A percentile compares a stretch with the other conserved stretches of the same genome.
phyloP scores from a whole-genome alignment of 2,888 invertebrate genomes.

The Petrophora chlorosata region DNA sequence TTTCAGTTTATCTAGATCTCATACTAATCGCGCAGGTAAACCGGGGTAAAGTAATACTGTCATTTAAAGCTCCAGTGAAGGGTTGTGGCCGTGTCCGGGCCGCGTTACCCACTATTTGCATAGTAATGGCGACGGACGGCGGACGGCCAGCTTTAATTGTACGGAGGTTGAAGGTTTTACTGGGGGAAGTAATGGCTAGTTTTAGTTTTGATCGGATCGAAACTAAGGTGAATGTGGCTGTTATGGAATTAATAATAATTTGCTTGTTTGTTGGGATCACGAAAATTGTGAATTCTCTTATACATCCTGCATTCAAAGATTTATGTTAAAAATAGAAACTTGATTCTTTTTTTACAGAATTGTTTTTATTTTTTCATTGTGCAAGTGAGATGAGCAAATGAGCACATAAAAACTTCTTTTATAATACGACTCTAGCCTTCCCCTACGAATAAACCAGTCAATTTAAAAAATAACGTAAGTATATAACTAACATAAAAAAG shows the following conservation, averaged over 20 bases:
- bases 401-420: no score
- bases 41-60: slow-evolving; percentile 33
- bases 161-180: slow-evolving; percentile 36
- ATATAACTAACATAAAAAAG: slow-evolving; percentile 18
- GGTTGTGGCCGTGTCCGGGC: slow-evolving; percentile 55
- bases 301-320: no score
- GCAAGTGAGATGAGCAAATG: no score
- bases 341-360: no score
- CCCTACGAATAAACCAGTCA: slow-evolving; percentile 7
- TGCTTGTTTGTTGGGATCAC: background rate
- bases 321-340: no score
- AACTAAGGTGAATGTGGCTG: background rate
- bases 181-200: slow-evolving; percentile 1
- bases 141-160: slow-evolving; percentile 69
- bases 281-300: no score
- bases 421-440: background rate
- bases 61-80: slow-evolving; percentile 36
- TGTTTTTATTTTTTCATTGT: no score
- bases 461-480: slow-evolving; percentile 24
- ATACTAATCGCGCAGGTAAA: slow-evolving; percentile 15
- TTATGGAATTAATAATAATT: background rate
- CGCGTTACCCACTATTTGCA: slow-evolving; percentile 70
- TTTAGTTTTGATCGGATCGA: slow-evolving; percentile 13
- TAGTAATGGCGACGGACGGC: slow-evolving; percentile 66
- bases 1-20: slow-evolving; percentile 17